A percentile compares a stretch with the other conserved stretches of the same genome.
phyloP scores from a whole-genome alignment of 1,140 invertebrate species.

The Daktulosphaira vitifoliae region DNA sequence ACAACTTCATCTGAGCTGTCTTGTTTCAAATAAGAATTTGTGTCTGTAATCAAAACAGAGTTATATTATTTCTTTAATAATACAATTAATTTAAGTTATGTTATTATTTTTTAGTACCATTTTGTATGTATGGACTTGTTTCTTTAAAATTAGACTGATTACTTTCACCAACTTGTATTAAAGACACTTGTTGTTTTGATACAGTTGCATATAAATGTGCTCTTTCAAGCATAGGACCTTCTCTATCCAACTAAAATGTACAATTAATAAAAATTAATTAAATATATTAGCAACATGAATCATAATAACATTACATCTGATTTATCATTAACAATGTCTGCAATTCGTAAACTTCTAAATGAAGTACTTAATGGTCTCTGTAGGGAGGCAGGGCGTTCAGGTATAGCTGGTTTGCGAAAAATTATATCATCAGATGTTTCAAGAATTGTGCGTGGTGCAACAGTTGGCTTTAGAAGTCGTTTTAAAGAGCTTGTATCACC shows the following conservation, averaged over 20 bases:
- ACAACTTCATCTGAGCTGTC: slow-evolving; percentile 9
- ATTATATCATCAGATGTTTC: slow-evolving; percentile 30
- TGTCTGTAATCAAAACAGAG: too few species aligned
- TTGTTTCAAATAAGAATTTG: neutral
- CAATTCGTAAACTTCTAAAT: slow-evolving; percentile 37
- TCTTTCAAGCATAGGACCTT: slow-evolving; percentile 49
- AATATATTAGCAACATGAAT: neutral
- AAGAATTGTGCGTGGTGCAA: slow-evolving; percentile 37
- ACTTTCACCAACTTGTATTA: slow-evolving; percentile 48
- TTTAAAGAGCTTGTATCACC: slow-evolving; percentile 13
- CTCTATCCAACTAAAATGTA: slow-evolving; percentile 17
- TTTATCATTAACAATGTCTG: slow-evolving; percentile 16
- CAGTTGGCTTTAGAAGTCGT: slow-evolving; percentile 35
- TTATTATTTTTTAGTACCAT: too few species aligned
- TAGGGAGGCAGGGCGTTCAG: slow-evolving; percentile 59
- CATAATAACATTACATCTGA: neutral
- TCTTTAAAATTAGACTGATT: slow-evolving; percentile 1
- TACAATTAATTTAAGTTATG: too few species aligned
- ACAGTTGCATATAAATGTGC: slow-evolving; percentile 59
- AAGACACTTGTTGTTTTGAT: slow-evolving; percentile 60
- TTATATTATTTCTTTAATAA: too few species aligned
- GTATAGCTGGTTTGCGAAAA: slow-evolving; percentile 55
- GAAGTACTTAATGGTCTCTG: slow-evolving; percentile 46
- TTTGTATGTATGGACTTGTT: neutral
- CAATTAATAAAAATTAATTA: slow-evolving; percentile 9